phyloP scores from a whole-genome alignment of 2,113 vertebrate species.

The Mobula birostris region DNA sequence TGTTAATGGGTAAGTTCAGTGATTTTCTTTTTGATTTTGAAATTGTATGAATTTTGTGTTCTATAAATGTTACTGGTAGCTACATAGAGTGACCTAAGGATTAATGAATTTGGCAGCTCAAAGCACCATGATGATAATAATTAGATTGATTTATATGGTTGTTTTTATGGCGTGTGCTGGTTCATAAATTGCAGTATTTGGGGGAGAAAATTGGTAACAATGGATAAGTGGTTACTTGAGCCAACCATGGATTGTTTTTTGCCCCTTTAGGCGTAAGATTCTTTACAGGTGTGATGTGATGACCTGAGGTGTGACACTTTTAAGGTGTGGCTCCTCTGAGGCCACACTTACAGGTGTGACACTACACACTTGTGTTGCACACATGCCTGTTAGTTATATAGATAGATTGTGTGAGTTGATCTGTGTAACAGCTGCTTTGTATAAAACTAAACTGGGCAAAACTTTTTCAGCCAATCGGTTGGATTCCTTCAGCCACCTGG shows the following conservation, averaged over 20 bases:
- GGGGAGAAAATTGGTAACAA: not conserved
- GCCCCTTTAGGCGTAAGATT: not conserved
- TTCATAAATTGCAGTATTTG: not conserved
- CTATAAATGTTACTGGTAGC: not conserved
- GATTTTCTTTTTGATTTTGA: not conserved
- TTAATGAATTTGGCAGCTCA: conserved; percentile 14
- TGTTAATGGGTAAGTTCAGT: conserved; percentile 17
- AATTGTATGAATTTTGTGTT: not conserved
- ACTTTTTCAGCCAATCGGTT: conserved; percentile 71
- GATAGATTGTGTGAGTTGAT: conserved; percentile 33
- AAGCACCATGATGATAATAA: not conserved
- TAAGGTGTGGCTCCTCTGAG: conserved; percentile 12
- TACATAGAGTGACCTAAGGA: not conserved
- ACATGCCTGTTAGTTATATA: not conserved
- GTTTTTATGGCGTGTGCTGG: not conserved
- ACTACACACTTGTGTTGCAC: not conserved
- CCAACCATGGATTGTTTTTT: not conserved
- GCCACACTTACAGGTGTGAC: conserved; percentile 27
- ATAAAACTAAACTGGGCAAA: conserved; percentile 34
- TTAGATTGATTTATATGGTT: not conserved
- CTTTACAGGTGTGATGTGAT: conserved; percentile 19
- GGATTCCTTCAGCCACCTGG: conserved; percentile 87
- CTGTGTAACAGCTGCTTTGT: conserved; percentile 25
- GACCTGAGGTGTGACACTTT: conserved; percentile 25
- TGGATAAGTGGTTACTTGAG: not conserved